Evolutionary conservation across 2,797 vertebrate species (phyloP).

Genomic region (Esox lucius): DNA sequence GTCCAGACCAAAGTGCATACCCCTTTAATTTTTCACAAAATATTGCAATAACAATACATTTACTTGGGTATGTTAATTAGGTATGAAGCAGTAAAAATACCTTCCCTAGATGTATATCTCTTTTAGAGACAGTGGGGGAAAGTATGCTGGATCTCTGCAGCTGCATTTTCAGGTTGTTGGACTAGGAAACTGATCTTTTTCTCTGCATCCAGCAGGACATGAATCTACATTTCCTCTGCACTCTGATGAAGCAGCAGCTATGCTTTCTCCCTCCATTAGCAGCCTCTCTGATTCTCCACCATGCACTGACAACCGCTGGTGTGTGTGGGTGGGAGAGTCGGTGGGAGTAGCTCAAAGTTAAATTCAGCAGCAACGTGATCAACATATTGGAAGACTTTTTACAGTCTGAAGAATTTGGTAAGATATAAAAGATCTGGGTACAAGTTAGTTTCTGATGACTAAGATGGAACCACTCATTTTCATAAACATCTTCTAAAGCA

Average conservation of each 20-base stretch:
- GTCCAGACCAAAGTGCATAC: no score
- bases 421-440: background rate
- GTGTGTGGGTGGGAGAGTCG: constrained; percentile 13
- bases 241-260: constrained; percentile 69
- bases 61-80: background rate
- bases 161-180: constrained; percentile 55
- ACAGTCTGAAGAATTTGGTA: constrained; percentile 8
- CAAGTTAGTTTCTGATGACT: background rate
- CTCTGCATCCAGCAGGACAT: constrained; percentile 64
- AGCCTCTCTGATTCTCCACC: constrained; percentile 64
- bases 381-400: constrained; percentile 1
- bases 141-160: constrained; percentile 51
- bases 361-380: background rate
- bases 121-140: constrained; percentile 29
- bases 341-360: background rate
- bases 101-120: background rate
- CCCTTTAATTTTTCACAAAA: background rate
- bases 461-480: background rate
- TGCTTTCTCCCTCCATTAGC: constrained; percentile 70
- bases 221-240: constrained; percentile 68
- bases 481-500: background rate
- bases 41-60: background rate
- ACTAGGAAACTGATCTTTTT: constrained; percentile 63
- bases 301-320: constrained; percentile 55
- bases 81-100: background rate